Percentiles rank a stretch among this genome's conserved stretches.
Conservation (phyloP, 2,797 vertebrate species). For the Tenualosa ilisha region DNA sequence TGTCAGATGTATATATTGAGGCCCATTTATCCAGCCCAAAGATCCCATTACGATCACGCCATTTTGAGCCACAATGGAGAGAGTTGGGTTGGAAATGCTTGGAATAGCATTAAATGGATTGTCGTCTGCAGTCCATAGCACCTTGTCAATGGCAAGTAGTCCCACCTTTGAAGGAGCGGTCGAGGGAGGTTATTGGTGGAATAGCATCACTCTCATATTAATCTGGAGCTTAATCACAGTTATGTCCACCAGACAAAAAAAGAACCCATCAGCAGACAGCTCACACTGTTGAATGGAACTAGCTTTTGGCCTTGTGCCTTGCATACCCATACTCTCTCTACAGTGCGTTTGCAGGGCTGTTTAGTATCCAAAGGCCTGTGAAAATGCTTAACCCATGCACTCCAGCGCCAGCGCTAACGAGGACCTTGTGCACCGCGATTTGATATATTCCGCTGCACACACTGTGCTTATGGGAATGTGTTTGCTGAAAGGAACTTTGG, state of each 20-base stretch:
- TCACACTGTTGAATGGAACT: background rate
- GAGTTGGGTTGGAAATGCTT: conserved; percentile 32
- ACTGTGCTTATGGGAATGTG: conserved; percentile 47
- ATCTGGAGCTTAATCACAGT: conserved; percentile 34
- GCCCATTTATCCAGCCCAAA: background rate
- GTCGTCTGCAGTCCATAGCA: conserved; percentile 28
- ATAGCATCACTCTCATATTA: background rate
- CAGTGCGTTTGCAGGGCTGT: background rate
- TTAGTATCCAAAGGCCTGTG: background rate
- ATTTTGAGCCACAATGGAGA: conserved; percentile 18
- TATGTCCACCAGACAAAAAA: conserved; percentile 5
- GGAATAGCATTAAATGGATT: conserved; percentile 38
- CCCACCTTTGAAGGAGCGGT: conserved; percentile 28
- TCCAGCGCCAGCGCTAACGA: background rate
- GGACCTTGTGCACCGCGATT: background rate
- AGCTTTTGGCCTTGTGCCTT: background rate
- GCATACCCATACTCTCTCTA: background rate
- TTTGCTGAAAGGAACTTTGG: conserved; percentile 48
- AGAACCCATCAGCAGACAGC: background rate
- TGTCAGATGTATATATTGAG: background rate
- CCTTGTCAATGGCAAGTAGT: conserved; percentile 29
- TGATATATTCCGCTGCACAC: background rate
- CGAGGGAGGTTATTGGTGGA: background rate
- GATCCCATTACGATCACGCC: background rate
- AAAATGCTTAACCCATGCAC: background rate